Evolutionary conservation across 2,797 vertebrate genomes (phyloP), one percentile per base, ranked within the genome.

Genomic region (Anguilla marmorata): DNA sequence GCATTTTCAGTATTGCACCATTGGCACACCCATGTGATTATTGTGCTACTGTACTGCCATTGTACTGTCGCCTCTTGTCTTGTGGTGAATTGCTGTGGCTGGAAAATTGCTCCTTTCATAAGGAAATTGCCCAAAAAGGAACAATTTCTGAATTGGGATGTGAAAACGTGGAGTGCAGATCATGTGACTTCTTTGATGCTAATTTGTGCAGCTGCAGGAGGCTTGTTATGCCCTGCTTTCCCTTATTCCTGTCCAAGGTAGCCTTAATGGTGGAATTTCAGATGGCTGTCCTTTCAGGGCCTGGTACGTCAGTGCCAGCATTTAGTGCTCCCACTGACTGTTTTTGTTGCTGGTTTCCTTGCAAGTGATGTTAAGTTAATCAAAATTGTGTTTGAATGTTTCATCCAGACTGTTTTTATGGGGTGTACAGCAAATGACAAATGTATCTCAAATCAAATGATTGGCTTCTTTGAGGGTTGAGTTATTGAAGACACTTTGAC

Each of bases 401-500:
- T 76, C 5, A 76, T 16, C 30, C 72, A 33, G 11, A 69, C 7
- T 27, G 24, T 11, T 24, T 45, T 69, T n/a, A 27, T n/a, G 9
- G n/a, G n/a, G n/a, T 69, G 0, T 69, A 27, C 12, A 0, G 74
- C 16, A 14, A 7, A 30, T 33, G 69, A 27, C 16, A 14, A 76
- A 76, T 4, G 30, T 1, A 79, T 37, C 4, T 37, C 19, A 45
- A 45, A 41, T 76, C 72, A 0, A 37, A 37, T 24, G 14, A 79
- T 41, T 4, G 74, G 74, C 74, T 19, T 79, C 33, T 41, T 37
- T 79, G 33, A 76, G 27, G 33, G 33, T 9, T 37, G 14, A 12
- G 30, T 76, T 33, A 76, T 76, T 76, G 5, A 79, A 76, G 85
- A 91, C 85, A 89, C 89, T 88, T 90, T 91, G 86, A 83, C 50